phyloP scores from a whole-genome alignment of 2,113 vertebrate genomes.

The Cynoglossus semilaevis region DNA sequence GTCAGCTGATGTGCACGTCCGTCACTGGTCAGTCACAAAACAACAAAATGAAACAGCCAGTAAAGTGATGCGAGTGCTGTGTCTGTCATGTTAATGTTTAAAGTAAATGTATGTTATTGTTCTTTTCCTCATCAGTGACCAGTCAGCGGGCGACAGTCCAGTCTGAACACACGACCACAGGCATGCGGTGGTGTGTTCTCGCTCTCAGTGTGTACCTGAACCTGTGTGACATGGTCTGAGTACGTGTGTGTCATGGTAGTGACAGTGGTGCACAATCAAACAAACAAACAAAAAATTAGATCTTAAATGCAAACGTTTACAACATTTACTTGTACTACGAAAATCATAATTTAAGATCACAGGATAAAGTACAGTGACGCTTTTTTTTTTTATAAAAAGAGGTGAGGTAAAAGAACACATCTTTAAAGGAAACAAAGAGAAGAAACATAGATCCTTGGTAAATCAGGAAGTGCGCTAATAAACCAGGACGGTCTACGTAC shows the following conservation, averaged over 20 bases:
- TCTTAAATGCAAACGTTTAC: neutral
- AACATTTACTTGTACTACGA: slow-evolving; percentile 14
- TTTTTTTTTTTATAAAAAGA: neutral
- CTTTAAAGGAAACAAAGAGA: neutral
- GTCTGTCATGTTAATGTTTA: slow-evolving; percentile 33
- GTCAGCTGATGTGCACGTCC: neutral
- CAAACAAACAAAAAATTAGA: too few species aligned
- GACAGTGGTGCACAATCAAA: too few species aligned
- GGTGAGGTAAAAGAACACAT: neutral
- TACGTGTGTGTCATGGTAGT: too few species aligned
- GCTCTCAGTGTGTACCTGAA: neutral
- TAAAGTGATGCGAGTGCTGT: slow-evolving; percentile 26
- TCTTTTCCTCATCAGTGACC: too few species aligned
- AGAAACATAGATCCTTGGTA: neutral
- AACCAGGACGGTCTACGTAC: neutral
- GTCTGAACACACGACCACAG: too few species aligned
- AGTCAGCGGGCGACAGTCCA: neutral
- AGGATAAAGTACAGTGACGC: slow-evolving; percentile 10
- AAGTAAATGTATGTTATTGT: neutral
- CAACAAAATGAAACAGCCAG: neutral
- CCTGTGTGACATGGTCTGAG: too few species aligned
- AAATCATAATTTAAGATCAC: slow-evolving; percentile 23
- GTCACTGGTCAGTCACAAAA: slow-evolving; percentile 13
- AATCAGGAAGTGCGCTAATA: neutral
- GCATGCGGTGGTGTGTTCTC: neutral